Conservation (phyloP, 2,888 invertebrate species). For the Chymomyza caudatula region DNA sequence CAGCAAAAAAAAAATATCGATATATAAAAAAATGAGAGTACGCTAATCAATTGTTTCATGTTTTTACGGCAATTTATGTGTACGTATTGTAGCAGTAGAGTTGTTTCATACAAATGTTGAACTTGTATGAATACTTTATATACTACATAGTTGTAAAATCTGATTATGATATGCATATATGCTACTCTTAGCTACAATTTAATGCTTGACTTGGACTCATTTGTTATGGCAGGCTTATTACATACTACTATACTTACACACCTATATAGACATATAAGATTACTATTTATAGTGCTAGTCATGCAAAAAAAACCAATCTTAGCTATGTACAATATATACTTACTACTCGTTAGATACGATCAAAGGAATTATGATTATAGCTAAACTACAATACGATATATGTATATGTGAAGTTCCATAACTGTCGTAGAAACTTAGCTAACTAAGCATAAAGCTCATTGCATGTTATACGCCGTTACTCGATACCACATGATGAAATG, state of each 20-base stretch:
- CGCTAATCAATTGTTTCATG: slow-evolving; percentile 47
- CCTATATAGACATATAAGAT: slow-evolving; percentile 4
- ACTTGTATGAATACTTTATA: slow-evolving; percentile 5
- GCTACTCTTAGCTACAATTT: slow-evolving; percentile 20
- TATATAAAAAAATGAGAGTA: slow-evolving; percentile 30
- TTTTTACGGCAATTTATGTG: background rate
- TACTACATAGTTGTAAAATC: slow-evolving; percentile 57
- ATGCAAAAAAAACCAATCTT: slow-evolving; percentile 27
- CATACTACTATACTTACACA: slow-evolving; percentile 14
- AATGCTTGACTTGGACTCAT: slow-evolving; percentile 42
- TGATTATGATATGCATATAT: slow-evolving; percentile 30
- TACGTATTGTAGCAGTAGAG: background rate
- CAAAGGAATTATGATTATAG: background rate
- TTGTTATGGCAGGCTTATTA: slow-evolving; percentile 41
- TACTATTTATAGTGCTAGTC: slow-evolving; percentile 15
- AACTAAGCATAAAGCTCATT: slow-evolving; percentile 28
- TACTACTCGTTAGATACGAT: background rate
- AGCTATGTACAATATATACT: slow-evolving; percentile 18
- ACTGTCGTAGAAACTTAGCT: slow-evolving; percentile 45
- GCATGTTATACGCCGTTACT: slow-evolving; percentile 33
- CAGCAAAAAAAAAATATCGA: background rate
- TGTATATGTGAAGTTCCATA: slow-evolving; percentile 47
- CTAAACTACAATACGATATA: slow-evolving; percentile 22
- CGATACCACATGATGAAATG: too few relatives aligned
- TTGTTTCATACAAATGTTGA: background rate